Evolutionary conservation across 2,113 vertebrate genomes (phyloP).

Genomic region (Silurus glanis): DNA sequence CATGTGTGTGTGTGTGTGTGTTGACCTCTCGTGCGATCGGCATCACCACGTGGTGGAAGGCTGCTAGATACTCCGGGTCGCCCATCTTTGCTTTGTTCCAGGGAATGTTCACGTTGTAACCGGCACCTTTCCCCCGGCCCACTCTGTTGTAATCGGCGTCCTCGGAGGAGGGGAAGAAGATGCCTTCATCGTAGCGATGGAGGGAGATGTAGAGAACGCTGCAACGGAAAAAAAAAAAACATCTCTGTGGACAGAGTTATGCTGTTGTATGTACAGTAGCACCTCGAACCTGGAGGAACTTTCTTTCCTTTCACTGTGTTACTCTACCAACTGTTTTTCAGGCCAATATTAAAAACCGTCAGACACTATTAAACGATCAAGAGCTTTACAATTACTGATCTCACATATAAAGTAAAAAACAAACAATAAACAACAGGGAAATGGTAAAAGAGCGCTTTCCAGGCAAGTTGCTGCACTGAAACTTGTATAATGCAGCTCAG

Average conservation of each 20-base stretch:
- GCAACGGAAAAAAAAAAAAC: too few relatives aligned
- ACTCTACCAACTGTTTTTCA: too few relatives aligned
- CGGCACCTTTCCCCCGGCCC: constrained; percentile 72
- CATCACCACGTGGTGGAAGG: constrained; percentile 82
- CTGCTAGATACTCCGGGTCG: constrained; percentile 81
- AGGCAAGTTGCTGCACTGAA: neutral
- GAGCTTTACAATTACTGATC: neutral
- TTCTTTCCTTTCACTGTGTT: too few relatives aligned
- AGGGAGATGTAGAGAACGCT: constrained; percentile 85
- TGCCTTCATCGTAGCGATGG: constrained; percentile 84
- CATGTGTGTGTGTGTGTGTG: neutral
- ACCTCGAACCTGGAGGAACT: too few relatives aligned
- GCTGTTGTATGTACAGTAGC: too few relatives aligned
- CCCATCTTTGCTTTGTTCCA: constrained; percentile 83
- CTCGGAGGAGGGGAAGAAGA: constrained; percentile 81
- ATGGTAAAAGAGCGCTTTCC: neutral
- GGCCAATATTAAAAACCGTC: neutral
- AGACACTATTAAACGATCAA: neutral
- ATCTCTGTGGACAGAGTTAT: too few relatives aligned
- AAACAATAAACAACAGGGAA: neutral
- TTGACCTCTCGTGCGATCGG: constrained; percentile 83
- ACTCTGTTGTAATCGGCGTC: constrained; percentile 73
- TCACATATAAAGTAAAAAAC: neutral
- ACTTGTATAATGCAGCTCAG: neutral
- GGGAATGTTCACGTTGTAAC: constrained; percentile 86